Percentiles rank a stretch among this genome's conserved stretches.
Conservation (phyloP, 2,888 invertebrate genomes). For the Hipparchia sbordonii region DNA sequence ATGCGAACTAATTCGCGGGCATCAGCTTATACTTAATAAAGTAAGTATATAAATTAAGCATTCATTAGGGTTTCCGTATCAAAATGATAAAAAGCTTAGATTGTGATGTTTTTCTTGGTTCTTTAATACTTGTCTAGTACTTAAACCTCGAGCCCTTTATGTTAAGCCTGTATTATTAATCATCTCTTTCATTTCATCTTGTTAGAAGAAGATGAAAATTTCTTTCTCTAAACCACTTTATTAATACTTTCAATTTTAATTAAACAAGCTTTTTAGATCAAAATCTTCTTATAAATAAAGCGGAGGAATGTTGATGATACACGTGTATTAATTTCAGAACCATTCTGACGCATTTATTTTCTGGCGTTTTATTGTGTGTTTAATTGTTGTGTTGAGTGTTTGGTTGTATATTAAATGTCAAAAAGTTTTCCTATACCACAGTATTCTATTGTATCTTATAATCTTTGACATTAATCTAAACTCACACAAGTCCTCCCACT, state of each 20-base stretch:
- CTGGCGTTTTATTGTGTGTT: not conserved
- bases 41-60: not conserved
- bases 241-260: constrained; percentile 34
- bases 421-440: not conserved
- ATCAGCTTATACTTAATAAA: too few relatives aligned
- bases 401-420: too few relatives aligned
- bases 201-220: constrained; percentile 28
- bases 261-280: constrained; percentile 30
- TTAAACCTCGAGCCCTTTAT: not conserved
- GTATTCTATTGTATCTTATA: too few relatives aligned
- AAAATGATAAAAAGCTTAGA: too few relatives aligned
- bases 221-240: constrained; percentile 32
- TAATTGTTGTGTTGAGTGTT: too few relatives aligned
- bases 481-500: too few relatives aligned
- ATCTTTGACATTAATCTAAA: too few relatives aligned
- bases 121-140: not conserved
- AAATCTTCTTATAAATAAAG: constrained; percentile 20
- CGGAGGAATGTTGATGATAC: constrained; percentile 1
- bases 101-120: too few relatives aligned
- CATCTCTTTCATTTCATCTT: constrained; percentile 23
- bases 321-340: not conserved
- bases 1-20: too few relatives aligned
- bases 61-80: not conserved
- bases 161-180: constrained; percentile 21
- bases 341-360: not conserved